Base-by-base conservation (phyloP, 2,113 vertebrate genomes). In the Microcebus ravelobensis region DNA sequence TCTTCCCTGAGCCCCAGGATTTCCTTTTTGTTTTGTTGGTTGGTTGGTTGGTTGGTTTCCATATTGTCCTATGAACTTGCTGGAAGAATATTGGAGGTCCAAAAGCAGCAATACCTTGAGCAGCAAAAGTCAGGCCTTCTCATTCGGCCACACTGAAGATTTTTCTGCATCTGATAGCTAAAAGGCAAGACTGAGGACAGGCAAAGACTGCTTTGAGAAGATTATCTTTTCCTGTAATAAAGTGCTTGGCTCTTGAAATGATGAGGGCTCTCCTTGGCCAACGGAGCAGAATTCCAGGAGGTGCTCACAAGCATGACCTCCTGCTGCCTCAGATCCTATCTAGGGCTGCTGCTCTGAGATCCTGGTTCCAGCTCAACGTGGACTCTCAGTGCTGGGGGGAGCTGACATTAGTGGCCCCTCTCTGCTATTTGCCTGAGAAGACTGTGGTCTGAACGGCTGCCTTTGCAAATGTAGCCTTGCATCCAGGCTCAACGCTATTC, bases 181-280 rank as follows among this genome's bases (percentile, higher is more conserved):
- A 71, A 80, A 55, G 29, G 36, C 29, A 95, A 45, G 81, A n/a
- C 8, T 10, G 39, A 71, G 27, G 18, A 67, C 29, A 90, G 63
- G 45, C 12, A 61, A 76, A 87, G 52, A 70, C 36, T 67, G 45
- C 89, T 63, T 23, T n/a, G 48, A 74, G 73, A 71, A 85, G 68
- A 52, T 13, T 17, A 52, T 70, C 20, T 87, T 84, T 85, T 97
- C 67, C 82, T 81, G 2, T 63, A 71, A 88, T 85, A 86, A 87
- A 61, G 77, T 48, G 11, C 85, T 61, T 59, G 48, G 36, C 21
- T 68, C 48, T 2, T 61, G 67, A 94, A 85, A 34, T 39, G 18
- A 81, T 2, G n/a, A 63, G 0, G 18, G 70, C 21, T 34, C 18
- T 42, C n/a, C 15, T 2, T 7, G 74, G 65, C 23, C 84, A 48